Base-by-base conservation (phyloP, 2,113 vertebrate genomes). In the Sprattus sprattus region DNA sequence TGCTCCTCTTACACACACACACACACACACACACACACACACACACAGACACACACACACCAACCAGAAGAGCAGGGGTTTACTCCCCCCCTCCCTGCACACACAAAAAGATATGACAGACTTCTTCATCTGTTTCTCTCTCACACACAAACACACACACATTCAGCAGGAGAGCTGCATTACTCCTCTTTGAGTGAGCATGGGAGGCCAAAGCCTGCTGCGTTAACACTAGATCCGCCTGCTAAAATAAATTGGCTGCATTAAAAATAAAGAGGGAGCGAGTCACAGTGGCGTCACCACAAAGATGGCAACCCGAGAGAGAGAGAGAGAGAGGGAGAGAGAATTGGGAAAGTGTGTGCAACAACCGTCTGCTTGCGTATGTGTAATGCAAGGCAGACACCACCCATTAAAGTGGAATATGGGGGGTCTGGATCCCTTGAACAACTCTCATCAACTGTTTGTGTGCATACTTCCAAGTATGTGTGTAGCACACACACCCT, bases 271-370 rank as follows among this genome's bases (percentile, higher is more conserved):
- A 94, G 91, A 93, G 92, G 93, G 92, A 89, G 91, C 71, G 92
- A 92, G 93, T 93, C 95, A 89, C 89, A 89, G 89, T 92, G 94
- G 94, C 94, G 94, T 95, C 95, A 93, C 95, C 94, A 90, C 95
- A 95, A 91, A 94, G 90, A 93, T 90, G 93, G 94, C 94, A 92
- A 91, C 90, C 88, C 91, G 88, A 93, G 90, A 88, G 89, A 93
- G 84, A 85, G 85, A 87, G 86, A 87, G 75, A 82, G 82, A 47
- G 90, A 89, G 82, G 45, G 49, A 93, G 91, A 84, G 91, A 90
- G 92, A 75, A 95, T 93, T 94, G 93, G 90, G 93, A 93, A 90
- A 90, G 92, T 89, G 91, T 92, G 93, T 90, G 50, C 75, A 47
- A 28, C 82, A 78, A 78, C 44, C 67, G 52, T 81, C 85, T 81